Evolutionary conservation across 2,888 invertebrate genomes (phyloP).

Genomic region (Agrilus cyanescens): DNA sequence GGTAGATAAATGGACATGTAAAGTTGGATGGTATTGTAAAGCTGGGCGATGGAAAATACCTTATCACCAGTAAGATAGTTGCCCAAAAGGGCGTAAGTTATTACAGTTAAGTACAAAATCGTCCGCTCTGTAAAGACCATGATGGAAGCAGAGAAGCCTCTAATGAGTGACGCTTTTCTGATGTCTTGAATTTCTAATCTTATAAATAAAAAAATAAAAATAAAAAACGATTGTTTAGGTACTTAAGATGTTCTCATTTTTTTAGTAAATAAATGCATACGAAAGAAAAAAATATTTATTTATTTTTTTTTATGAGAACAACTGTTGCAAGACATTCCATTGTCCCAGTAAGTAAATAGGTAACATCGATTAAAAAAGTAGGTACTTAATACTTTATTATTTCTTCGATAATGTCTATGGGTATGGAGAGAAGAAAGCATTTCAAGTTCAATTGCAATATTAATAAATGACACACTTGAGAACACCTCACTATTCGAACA

Average conservation of each 20-base stretch:
- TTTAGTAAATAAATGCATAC: neutral
- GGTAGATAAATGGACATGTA: conserved; percentile 55
- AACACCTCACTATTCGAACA: no score
- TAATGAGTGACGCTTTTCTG: conserved; percentile 51
- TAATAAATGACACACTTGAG: neutral
- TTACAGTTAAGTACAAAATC: conserved; percentile 68
- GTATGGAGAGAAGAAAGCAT: no score
- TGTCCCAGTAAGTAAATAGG: no score
- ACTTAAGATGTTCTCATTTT: no score
- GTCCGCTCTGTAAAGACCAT: conserved; percentile 75
- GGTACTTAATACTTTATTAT: no score
- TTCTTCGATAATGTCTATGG: no score
- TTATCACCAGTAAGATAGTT: conserved; percentile 44
- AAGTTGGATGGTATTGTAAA: conserved; percentile 61
- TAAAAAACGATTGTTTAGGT: neutral
- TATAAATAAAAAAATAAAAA: conserved; percentile 17
- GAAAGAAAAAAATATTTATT: neutral
- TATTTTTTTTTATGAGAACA: neutral
- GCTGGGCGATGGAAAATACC: conserved; percentile 66
- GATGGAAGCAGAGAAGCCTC: conserved; percentile 51
- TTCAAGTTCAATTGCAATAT: no score
- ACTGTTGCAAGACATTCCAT: no score
- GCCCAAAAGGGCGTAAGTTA: conserved; percentile 62
- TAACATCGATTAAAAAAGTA: no score
- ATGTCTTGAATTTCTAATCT: conserved; percentile 61